Conservation (phyloP, 2,113 vertebrate genomes). For the Catharus fuscescens region DNA sequence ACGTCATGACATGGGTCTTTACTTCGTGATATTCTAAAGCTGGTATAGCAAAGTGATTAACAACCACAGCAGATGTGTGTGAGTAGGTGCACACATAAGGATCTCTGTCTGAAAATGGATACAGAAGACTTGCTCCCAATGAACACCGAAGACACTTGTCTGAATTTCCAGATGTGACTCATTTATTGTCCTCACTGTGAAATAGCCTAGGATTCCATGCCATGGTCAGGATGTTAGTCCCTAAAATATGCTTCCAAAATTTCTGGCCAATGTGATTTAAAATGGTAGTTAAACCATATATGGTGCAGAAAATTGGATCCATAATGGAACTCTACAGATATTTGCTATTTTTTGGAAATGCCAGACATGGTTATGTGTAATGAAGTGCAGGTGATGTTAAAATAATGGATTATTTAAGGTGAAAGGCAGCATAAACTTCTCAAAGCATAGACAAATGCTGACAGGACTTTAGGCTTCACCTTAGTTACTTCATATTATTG, state of each 20-base stretch:
- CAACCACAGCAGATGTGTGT: not conserved
- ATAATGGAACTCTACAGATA: conserved; percentile 22
- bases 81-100: not conserved
- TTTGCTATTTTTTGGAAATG: not conserved
- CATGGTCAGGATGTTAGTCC: not conserved
- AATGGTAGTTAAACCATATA: conserved; percentile 28
- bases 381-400: conserved; percentile 46
- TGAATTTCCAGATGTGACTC: not conserved
- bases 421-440: conserved; percentile 17
- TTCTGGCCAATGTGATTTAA: conserved; percentile 34
- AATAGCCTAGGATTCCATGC: not conserved
- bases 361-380: not conserved
- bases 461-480: not conserved
- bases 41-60: not conserved
- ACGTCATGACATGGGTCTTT: not conserved
- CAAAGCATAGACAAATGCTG: conserved; percentile 3
- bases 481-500: conserved; percentile 10
- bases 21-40: not conserved
- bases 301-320: conserved; percentile 49
- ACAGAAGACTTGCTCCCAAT: not conserved
- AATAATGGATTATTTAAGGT: conserved; percentile 49
- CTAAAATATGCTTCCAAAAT: not conserved
- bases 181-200: not conserved
- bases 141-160: not conserved
- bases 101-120: not conserved